Evolutionary conservation across 2,113 vertebrate genomes (phyloP), one percentile per base, ranked within the genome.

Genomic region (Podilymbus podiceps): DNA sequence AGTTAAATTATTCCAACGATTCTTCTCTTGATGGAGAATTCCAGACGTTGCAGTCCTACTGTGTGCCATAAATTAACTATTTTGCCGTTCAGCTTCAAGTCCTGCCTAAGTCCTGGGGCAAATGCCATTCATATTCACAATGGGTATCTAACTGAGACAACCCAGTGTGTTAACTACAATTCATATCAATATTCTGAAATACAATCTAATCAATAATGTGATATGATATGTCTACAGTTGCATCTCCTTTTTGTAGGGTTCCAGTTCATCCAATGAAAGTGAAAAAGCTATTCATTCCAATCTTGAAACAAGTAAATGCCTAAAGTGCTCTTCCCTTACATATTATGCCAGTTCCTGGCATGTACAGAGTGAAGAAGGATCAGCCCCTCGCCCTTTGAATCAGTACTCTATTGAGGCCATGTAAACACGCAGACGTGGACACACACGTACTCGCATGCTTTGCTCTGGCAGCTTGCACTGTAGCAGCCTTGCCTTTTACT

Each of bases 11-110:
- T 93, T 95, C 62, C 84, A 83, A 53, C 0, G 1, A 89, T 94
- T 89, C 85, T 91, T 85, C 78, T 91, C 91, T 88, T 89, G 58
- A 88, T 73, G 47, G 92, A 94, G 90, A 88, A 79, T 89, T 96
- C 80, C 50, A 88, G 91, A 69, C 55, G 0, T 79, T 76, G 80
- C 80, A 89, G 81, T 87, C 94, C 73, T 93, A 81, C 69, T 87
- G 94, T 59, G 90, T 73, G 44, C 56, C 62, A 38, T 92, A 91
- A 96, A 96, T 93, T 85, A 92, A 85, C 46, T 89, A 42, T 75
- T 95, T 35, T 66, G 53, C 38, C 4, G 1, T 92, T 90, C 24
- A 3, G 44, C 77, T 92, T 95, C 80, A 81, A 68, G 63, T 82
- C 71, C 63, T 96, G 47, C 28, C n/a, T 87, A 66, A 92, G 42